Conservation (phyloP, 2,797 vertebrate genomes). For the Chelon labrosus region DNA sequence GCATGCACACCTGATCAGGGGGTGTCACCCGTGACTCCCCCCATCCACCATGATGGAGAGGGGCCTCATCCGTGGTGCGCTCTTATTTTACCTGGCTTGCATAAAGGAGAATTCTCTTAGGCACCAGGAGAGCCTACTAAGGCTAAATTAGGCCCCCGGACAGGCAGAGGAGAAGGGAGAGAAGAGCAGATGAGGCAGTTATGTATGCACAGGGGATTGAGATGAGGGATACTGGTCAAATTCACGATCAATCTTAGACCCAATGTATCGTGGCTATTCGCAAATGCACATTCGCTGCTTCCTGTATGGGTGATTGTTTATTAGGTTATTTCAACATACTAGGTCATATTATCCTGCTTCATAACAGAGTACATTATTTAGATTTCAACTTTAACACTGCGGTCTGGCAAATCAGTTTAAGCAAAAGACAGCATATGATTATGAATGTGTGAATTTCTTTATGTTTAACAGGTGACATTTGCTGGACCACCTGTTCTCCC, state of each 20-base stretch:
- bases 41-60: slow-evolving; percentile 90
- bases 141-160: slow-evolving; percentile 86
- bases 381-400: slow-evolving; percentile 33
- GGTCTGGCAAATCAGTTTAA: slow-evolving; percentile 21
- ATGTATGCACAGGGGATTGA: slow-evolving; percentile 81
- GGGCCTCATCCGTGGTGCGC: slow-evolving; percentile 75
- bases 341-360: slow-evolving; percentile 41
- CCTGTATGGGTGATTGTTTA: slow-evolving; percentile 49
- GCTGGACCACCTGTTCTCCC: slow-evolving; percentile 56
- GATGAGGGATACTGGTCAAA: slow-evolving; percentile 83
- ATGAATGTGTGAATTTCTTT: slow-evolving; percentile 54
- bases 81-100: slow-evolving; percentile 90
- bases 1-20: slow-evolving; percentile 94
- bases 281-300: slow-evolving; percentile 59
- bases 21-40: slow-evolving; percentile 90
- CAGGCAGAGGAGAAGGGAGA: slow-evolving; percentile 78
- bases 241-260: slow-evolving; percentile 77
- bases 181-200: slow-evolving; percentile 81
- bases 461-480: slow-evolving; percentile 68
- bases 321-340: slow-evolving; percentile 35
- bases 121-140: slow-evolving; percentile 84
- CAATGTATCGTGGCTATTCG: slow-evolving; percentile 51
- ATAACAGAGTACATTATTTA: slow-evolving; percentile 15
- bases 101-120: slow-evolving; percentile 87
- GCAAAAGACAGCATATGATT: slow-evolving; percentile 34